Conservation (phyloP, 2,888 invertebrate genomes). For the Thysanoteuthis rhombus region DNA sequence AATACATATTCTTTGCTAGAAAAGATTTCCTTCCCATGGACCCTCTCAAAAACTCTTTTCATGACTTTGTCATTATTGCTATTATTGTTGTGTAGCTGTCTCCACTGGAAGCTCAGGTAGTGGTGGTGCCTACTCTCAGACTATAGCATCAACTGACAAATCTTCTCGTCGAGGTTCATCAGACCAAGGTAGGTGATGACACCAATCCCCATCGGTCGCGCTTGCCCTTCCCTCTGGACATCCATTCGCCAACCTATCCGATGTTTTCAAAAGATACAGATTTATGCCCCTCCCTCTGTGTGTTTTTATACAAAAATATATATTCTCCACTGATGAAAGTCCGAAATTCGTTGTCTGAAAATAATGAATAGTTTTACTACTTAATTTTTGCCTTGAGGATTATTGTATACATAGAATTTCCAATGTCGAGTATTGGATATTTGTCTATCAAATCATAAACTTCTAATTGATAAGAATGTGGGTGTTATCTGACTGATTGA, state of each 20-base stretch:
- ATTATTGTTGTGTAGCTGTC: conserved; percentile 25
- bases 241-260: conserved; percentile 32
- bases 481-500: too few species aligned
- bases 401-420: too few species aligned
- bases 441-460: too few species aligned
- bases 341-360: too few species aligned
- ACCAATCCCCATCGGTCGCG: not conserved
- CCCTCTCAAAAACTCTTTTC: not conserved
- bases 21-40: not conserved
- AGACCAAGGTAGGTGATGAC: conserved; percentile 25
- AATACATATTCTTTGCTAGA: not conserved
- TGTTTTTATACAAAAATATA: not conserved
- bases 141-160: conserved; percentile 18
- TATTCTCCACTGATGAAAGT: too few species aligned
- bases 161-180: not conserved
- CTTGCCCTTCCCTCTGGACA: not conserved
- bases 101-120: conserved; percentile 29
- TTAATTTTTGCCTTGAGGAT: too few species aligned
- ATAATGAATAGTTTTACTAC: too few species aligned
- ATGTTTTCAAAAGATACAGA: conserved; percentile 35
- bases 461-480: too few species aligned
- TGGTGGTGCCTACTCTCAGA: conserved; percentile 27
- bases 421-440: too few species aligned
- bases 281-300: conserved; percentile 37
- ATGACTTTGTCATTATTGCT: conserved; percentile 1